A percentile compares a stretch with the other conserved stretches of the same genome.
These are phyloP conservation scores for Biston stratarius DNA, from an alignment of 2,888 invertebrate species.

Conservation along the genomic window DNA sequence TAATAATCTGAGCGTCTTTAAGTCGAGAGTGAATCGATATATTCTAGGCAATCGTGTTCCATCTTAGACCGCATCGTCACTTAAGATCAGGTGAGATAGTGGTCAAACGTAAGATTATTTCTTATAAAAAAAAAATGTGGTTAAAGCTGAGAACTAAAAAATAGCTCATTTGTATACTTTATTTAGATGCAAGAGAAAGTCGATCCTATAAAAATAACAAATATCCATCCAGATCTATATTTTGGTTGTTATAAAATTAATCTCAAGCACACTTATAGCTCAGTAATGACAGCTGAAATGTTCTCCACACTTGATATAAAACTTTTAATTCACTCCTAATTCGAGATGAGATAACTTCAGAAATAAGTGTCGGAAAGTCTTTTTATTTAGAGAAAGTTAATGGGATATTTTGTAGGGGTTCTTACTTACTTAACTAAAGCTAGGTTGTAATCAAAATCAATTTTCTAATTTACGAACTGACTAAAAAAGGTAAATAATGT, in stretches of 20 bases:
- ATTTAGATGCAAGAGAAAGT: slow-evolving; percentile 58
- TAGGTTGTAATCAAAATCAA: neutral
- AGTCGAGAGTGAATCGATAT: too few relatives aligned
- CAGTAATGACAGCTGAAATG: slow-evolving; percentile 51
- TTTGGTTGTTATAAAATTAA: slow-evolving; percentile 63
- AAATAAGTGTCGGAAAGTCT: slow-evolving; percentile 29
- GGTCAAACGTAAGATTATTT: too few relatives aligned
- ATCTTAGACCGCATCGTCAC: too few relatives aligned
- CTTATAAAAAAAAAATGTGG: too few relatives aligned
- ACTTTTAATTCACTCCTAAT: slow-evolving; percentile 44
- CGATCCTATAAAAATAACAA: slow-evolving; percentile 48
- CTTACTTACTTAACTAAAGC: neutral
- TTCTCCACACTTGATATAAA: slow-evolving; percentile 40
- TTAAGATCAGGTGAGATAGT: too few relatives aligned
- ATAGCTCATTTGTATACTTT: neutral
- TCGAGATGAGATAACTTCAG: slow-evolving; percentile 38
- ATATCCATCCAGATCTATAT: slow-evolving; percentile 42
- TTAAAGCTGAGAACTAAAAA: too few relatives aligned
- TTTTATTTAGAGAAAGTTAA: slow-evolving; percentile 30
- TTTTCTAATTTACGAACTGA: neutral
- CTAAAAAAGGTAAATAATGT: too few relatives aligned
- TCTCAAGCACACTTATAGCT: slow-evolving; percentile 54
- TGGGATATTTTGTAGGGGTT: neutral
- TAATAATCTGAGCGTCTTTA: too few relatives aligned
- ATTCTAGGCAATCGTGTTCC: too few relatives aligned